These are phyloP conservation scores for Neoniphon sammara DNA, from an alignment of 2,797 vertebrate genomes.

Conservation along the genomic window DNA sequence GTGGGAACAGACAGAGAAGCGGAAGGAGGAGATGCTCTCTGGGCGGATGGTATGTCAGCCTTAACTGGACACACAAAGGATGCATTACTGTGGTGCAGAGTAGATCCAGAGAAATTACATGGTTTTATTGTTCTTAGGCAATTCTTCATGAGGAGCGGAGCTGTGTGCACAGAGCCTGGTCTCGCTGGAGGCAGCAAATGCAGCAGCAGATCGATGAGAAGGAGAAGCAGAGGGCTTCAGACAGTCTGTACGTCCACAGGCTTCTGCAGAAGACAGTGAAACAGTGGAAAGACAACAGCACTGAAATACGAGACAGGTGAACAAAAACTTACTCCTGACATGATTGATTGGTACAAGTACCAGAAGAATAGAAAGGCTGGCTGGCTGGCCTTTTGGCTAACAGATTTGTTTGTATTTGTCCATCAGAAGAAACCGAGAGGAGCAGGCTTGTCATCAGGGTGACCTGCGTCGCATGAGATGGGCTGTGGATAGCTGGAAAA, in stretches of 20 bases:
- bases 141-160: constrained; percentile 81
- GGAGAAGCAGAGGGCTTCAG: constrained; percentile 69
- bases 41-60: constrained; percentile 83
- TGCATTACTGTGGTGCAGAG: not conserved
- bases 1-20: constrained; percentile 75
- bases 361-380: not conserved
- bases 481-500: constrained; percentile 86
- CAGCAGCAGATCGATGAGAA: constrained; percentile 64
- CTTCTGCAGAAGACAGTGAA: constrained; percentile 77
- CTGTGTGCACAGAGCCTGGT: constrained; percentile 79
- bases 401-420: constrained; percentile 24
- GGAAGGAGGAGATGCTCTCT: constrained; percentile 79
- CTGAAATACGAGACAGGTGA: constrained; percentile 68
- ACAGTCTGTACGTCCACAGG: constrained; percentile 52
- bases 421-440: constrained; percentile 79
- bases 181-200: constrained; percentile 77
- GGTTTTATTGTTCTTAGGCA: constrained; percentile 78
- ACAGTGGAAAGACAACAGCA: constrained; percentile 82
- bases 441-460: constrained; percentile 75
- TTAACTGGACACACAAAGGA: constrained; percentile 7
- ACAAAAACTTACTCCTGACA: not conserved
- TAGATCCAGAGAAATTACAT: constrained; percentile 1
- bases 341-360: not conserved
- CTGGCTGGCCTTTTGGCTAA: not conserved
- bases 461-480: constrained; percentile 66